Percentiles rank a stretch among this genome's conserved stretches.
phyloP scores from a whole-genome alignment of 1,140 invertebrate species.

The Pseudomyrmex dendroicus region DNA sequence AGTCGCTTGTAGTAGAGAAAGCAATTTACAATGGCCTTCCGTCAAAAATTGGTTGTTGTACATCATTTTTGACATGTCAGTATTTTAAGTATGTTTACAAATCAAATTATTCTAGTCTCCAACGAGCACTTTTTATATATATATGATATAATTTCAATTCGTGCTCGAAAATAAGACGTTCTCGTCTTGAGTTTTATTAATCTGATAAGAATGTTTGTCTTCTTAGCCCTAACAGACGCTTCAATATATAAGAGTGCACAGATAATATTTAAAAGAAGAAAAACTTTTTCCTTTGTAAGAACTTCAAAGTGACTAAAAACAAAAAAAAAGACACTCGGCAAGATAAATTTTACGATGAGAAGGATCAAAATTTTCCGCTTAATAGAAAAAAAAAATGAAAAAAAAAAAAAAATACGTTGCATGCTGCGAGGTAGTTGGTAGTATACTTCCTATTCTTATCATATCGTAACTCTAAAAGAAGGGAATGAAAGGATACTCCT shows the following conservation, averaged over 20 bases:
- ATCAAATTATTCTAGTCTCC: slow-evolving; percentile 84
- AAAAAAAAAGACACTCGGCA: slow-evolving; percentile 10
- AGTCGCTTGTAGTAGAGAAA: slow-evolving; percentile 57
- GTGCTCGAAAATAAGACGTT: slow-evolving; percentile 69
- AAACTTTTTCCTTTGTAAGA: slow-evolving; percentile 64
- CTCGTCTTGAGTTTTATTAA: slow-evolving; percentile 63
- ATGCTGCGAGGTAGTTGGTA: slow-evolving; percentile 73
- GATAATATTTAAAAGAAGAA: slow-evolving; percentile 51
- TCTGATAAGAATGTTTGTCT: slow-evolving; percentile 51
- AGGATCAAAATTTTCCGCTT: slow-evolving; percentile 64
- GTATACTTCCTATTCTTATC: slow-evolving; percentile 70
- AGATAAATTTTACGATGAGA: slow-evolving; percentile 49
- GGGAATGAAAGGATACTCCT: slow-evolving; percentile 60
- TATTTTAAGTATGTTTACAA: slow-evolving; percentile 84
- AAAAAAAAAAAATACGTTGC: slow-evolving; percentile 62
- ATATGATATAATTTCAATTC: slow-evolving; percentile 54
- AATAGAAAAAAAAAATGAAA: slow-evolving; percentile 34
- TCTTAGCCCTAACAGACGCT: slow-evolving; percentile 55
- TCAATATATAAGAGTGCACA: slow-evolving; percentile 56
- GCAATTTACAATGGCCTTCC: slow-evolving; percentile 77
- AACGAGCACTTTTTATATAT: slow-evolving; percentile 74
- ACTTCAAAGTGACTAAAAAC: slow-evolving; percentile 43
- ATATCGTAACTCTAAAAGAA: slow-evolving; percentile 71
- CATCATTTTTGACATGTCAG: slow-evolving; percentile 81
- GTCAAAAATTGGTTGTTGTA: slow-evolving; percentile 77